These are phyloP conservation scores for Heloderma charlesbogerti DNA, from an alignment of 2,113 vertebrate genomes.

Conservation along the genomic window DNA sequence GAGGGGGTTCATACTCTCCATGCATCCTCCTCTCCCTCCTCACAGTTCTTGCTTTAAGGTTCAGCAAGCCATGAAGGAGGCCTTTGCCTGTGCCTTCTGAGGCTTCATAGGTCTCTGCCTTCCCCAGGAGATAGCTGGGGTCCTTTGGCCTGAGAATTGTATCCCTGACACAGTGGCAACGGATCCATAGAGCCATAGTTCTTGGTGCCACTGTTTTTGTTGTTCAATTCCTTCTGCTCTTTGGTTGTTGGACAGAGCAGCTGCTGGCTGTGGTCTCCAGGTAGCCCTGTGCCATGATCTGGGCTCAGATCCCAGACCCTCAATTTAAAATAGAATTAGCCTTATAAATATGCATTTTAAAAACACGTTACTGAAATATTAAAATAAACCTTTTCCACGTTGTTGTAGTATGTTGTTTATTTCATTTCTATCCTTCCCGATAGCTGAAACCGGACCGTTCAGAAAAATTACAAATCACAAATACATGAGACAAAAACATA, in stretches of 20 bases:
- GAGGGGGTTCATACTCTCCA: neutral
- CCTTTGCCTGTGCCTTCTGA: neutral
- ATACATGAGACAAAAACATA: too few relatives aligned
- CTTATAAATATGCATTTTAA: neutral
- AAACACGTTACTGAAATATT: neutral
- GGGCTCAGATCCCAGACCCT: neutral
- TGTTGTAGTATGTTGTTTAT: too few relatives aligned
- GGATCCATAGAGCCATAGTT: neutral
- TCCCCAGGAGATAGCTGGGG: neutral
- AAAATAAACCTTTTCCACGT: neutral
- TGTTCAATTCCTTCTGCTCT: neutral
- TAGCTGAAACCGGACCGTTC: too few relatives aligned
- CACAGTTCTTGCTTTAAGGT: neutral
- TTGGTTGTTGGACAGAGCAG: neutral
- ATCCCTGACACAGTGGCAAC: neutral
- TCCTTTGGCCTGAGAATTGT: neutral
- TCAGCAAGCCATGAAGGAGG: neutral
- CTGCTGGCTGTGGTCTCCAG: neutral
- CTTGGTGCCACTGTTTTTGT: too few relatives aligned
- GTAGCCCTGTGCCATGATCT: neutral
- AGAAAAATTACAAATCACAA: too few relatives aligned
- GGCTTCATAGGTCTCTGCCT: too few relatives aligned
- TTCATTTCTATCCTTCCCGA: too few relatives aligned
- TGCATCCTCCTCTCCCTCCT: too few relatives aligned
- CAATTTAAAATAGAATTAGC: neutral